Evolutionary conservation across 2,113 vertebrate genomes (phyloP), one percentile per base, ranked within the genome.

Genomic region (Garra rufa): DNA sequence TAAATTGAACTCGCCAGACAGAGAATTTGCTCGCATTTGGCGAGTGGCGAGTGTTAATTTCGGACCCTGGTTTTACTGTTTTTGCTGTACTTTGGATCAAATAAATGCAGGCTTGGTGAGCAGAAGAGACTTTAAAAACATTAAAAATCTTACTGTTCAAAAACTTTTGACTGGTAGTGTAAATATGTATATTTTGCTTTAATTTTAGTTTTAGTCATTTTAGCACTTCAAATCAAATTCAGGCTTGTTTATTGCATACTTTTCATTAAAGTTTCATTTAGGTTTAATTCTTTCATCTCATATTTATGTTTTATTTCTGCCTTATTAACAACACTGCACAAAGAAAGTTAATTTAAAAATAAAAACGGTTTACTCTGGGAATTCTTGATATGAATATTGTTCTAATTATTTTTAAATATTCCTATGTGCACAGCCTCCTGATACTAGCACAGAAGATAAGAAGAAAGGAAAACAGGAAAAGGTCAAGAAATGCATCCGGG

Each of bases 401-500:
- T 79, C 57, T 80, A 8, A 48, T 67, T 11, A 6, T 80, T 26
- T 69, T 3, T 70, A n/a, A n/a, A n/a, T 4, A 1, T 26, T 52
- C n/a, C 21, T 44, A n/a, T 28, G 10, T 48, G 9, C 82, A 21
- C 82, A 97, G 93, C 93, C 95, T 14, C 87, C 91, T 44, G 96
- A 97, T 87, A 94, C 84, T 1, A 81, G 91, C 6, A 84, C 94
- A 2, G 97, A 98, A 50, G 96, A 97, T 88, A 97, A 96, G 61
- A 97, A 96, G 92, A 96, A 95, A 87, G 87, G 89, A 0, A 96
- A 94, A 83, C 88, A 89, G 3, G 96, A 97, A 71, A 97, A 97
- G 77, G 88, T 95, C 85, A 97, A 95, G 90, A 96, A 97, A 65
- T 97, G 96, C 77, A 97, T 98, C 86, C 95, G 96, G 0, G 97